These are phyloP conservation scores for Podargus strigoides DNA, from an alignment of 2,797 vertebrate species.

Conservation along the genomic window DNA sequence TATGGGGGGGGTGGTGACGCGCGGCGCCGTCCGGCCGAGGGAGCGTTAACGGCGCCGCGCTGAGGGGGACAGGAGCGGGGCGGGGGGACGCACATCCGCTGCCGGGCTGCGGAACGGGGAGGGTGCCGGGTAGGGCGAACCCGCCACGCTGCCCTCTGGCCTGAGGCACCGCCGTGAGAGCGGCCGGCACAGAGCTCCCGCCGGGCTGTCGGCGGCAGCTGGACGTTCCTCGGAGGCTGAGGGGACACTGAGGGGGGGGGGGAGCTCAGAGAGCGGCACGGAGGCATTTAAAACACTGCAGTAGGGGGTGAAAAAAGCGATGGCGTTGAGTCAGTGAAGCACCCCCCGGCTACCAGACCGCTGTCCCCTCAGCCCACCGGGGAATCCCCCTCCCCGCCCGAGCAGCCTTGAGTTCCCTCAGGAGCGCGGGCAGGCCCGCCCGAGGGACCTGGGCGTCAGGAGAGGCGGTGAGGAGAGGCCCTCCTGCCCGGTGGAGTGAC, in stretches of 20 bases:
- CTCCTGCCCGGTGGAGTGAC: background rate
- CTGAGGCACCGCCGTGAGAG: background rate
- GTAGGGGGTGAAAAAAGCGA: too few relatives aligned
- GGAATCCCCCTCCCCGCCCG: background rate
- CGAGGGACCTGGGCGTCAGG: too few relatives aligned
- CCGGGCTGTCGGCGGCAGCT: background rate
- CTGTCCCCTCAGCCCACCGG: background rate
- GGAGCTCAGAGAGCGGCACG: background rate
- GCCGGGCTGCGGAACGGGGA: too few relatives aligned
- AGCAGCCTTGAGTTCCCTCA: background rate
- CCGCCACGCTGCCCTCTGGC: background rate
- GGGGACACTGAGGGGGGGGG: background rate
- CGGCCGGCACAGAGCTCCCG: too few relatives aligned
- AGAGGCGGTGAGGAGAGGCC: too few relatives aligned
- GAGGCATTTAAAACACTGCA: background rate
- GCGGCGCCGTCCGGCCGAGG: too few relatives aligned
- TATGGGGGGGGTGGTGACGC: background rate
- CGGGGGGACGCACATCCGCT: too few relatives aligned
- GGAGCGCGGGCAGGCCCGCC: background rate
- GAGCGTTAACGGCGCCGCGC: too few relatives aligned
- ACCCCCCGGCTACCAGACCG: background rate
- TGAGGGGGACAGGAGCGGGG: background rate
- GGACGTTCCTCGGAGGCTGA: background rate
- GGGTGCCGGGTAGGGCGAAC: background rate
- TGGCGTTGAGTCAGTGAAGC: rapidly evolving